Base-by-base conservation (phyloP, 2,888 invertebrate genomes). In the Chymomyza fuscimana region DNA sequence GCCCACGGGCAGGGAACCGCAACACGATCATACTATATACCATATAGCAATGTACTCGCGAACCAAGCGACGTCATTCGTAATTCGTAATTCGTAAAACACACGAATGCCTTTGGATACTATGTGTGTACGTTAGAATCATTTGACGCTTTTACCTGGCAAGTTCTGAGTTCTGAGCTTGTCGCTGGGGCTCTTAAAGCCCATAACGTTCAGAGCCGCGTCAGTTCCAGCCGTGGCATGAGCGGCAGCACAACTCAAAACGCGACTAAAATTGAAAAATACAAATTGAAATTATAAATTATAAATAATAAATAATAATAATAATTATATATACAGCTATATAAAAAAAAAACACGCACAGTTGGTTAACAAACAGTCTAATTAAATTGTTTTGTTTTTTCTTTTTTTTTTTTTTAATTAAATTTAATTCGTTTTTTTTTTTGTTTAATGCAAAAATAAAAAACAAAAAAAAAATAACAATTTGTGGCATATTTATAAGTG, bases 181-280 rank as follows among this genome's bases (percentile, higher is more conserved):
- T 63, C 77, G 80, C 69, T 80, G 86, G 32, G 32, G 84, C 86
- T 83, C 83, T 83, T 83, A 86, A 82, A 83, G 86, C 84, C 75
- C 70, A 72, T 58, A 71, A 67, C 80, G 79, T 74, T 63, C 64
- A 63, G 46, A 64, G 63, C 65, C 61, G 74, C 70, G 73, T 83
- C 79, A 83, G 83, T 83, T 86, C 74, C 65, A 86, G 80, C 86
- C 84, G 86, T 80, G 86, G 84, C 83, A 80, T 83, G 80, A 72
- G 71, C 80, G 77, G 83, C 86, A 80, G 51, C 84, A 80, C 86
- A 83, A 68, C 77, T 79, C 71, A 70, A 66, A 71, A 51, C 72
- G 73, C 77, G 66, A 69, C 63, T 70, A 63, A 65, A 61, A 50
- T 22, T 36, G 32, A 32, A 75, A 54, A 56, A 3, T 16, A 50